These are phyloP conservation scores for Bufotes viridis DNA, from an alignment of 2,797 vertebrate species.

Conservation along the genomic window DNA sequence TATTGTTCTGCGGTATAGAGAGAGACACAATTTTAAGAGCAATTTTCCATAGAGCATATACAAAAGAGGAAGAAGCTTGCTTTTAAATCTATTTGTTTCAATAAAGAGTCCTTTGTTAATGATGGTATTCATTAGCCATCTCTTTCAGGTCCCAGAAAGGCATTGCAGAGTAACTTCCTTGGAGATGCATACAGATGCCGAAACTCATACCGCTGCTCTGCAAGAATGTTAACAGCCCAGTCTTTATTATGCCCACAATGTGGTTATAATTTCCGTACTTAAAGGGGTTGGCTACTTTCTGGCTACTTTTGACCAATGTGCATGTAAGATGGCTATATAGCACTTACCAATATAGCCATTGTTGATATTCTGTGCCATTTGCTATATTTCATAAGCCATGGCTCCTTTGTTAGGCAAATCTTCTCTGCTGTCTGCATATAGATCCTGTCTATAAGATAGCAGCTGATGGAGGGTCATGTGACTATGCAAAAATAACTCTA, in stretches of 20 bases:
- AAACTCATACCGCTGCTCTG: conserved; percentile 26
- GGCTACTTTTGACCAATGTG: too few species aligned
- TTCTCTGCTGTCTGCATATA: too few species aligned
- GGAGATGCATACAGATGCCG: conserved; percentile 35
- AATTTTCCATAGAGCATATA: background rate
- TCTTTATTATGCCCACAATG: conserved; percentile 78
- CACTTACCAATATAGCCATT: too few species aligned
- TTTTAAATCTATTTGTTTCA: conserved; percentile 27
- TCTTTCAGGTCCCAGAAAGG: conserved; percentile 34
- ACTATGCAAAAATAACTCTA: too few species aligned
- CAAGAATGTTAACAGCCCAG: conserved; percentile 82
- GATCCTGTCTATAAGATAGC: too few species aligned
- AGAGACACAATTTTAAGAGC: conserved; percentile 3
- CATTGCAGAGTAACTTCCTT: conserved; percentile 30
- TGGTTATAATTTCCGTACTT: conserved; percentile 73
- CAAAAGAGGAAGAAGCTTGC: conserved; percentile 30
- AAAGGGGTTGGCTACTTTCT: too few species aligned
- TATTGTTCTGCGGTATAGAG: conserved; percentile 13
- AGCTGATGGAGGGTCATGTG: too few species aligned
- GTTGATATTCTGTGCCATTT: too few species aligned
- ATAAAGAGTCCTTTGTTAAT: conserved; percentile 37
- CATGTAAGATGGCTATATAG: too few species aligned
- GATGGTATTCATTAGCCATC: conserved; percentile 32
- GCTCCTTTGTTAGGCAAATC: too few species aligned
- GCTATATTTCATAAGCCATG: too few species aligned